Evolutionary conservation across 2,797 vertebrate species (phyloP), one percentile per base, ranked within the genome.

Genomic region (Pelobates cultripes): DNA sequence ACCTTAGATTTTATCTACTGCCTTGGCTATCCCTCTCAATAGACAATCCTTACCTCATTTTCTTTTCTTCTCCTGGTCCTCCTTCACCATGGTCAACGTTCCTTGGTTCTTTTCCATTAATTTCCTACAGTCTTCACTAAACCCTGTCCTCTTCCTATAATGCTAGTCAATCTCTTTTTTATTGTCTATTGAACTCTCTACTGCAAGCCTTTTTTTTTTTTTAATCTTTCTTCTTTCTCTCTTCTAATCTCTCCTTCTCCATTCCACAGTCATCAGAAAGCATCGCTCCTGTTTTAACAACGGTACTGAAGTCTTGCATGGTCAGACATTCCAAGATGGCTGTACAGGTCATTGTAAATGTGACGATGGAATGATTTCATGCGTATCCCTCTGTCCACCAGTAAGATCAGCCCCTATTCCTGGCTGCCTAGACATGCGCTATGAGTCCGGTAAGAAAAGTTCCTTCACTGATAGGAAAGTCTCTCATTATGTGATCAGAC

Each of bases 311-410:
- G 45, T 66, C 57, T 72, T 71, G 3, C 83, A 84, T 3, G 74
- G 74, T 14, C 40, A 81, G 64, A 13, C 7, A 3, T 81, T 84
- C 28, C 9, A 40, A 7, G 13, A 64, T 8, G 64, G n/a, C 3
- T 84, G 83, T 41, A 12, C 42, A 6, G 45, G 64, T 14, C 17
- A 17, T 7, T 84, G 83, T 68, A 57, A 15, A 17, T 84, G 83
- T 63, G 41, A 43, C 42, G 45, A 84, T 1, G 83, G 83, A 7
- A 69, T 1, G 7, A 44, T 42, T 2, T 2, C 2, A 2, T 84
- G 83, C 43, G 5, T 4, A 43, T 45, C 83, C 2, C 72, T 75
- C 7, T 84, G 83, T 69, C 51, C 83, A 4, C 10, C 10, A 2
- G 12, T 7, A 0, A 3, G n/a, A 4, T 61, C 42, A 9, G 67